phyloP scores from a whole-genome alignment of 2,888 invertebrate genomes.

The Eupithecia subumbrata region DNA sequence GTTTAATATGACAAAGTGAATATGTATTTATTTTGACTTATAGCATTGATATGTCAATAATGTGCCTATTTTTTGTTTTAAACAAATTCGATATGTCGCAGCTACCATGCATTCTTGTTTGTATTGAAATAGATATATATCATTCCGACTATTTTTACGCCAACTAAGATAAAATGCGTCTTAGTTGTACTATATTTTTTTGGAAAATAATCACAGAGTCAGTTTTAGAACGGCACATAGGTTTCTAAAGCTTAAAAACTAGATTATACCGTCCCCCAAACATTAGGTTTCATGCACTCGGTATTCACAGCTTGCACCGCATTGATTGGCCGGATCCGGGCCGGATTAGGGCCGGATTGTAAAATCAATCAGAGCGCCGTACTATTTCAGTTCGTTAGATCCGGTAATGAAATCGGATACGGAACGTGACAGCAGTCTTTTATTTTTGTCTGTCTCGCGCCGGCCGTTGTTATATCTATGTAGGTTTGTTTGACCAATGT shows the following conservation, averaged over 20 bases:
- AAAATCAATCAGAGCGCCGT: conserved; percentile 59
- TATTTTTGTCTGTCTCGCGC: conserved; percentile 31
- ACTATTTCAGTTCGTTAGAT: conserved; percentile 66
- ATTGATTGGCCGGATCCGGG: conserved; percentile 25
- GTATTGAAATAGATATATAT: no score
- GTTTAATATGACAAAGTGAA: no score
- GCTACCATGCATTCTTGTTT: no score
- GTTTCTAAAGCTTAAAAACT: neutral
- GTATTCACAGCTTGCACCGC: conserved; percentile 24
- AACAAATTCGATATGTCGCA: no score
- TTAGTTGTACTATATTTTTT: no score
- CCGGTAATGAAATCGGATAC: conserved; percentile 66
- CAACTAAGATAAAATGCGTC: no score
- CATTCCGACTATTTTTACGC: no score
- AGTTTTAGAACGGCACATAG: neutral
- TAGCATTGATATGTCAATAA: no score
- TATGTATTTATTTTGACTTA: no score
- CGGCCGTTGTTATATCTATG: neutral
- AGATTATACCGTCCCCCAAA: neutral
- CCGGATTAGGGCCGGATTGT: conserved; percentile 42
- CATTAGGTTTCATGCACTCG: neutral
- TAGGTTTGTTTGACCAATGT: neutral
- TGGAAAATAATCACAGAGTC: neutral
- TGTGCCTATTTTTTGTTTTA: no score
- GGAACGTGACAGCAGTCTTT: conserved; percentile 56